Conservation (phyloP, 2,797 vertebrate genomes). For the Neopelma chrysocephalum region DNA sequence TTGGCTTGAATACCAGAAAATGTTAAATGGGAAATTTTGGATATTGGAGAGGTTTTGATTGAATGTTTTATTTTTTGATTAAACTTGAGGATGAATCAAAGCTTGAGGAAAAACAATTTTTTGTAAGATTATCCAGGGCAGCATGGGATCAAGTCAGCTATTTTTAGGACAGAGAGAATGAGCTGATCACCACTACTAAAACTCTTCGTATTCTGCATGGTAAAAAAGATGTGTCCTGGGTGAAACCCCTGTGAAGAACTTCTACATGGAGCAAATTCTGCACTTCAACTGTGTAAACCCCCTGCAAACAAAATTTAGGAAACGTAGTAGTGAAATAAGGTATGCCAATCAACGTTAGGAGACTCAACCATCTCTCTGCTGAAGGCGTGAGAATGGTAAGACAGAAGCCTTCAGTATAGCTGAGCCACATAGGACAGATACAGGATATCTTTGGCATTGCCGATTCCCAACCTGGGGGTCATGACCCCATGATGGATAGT, state of each 20-base stretch:
- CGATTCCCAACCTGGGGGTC: constrained; percentile 24
- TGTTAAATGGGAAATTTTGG: background rate
- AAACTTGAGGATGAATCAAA: background rate
- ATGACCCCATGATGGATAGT: background rate
- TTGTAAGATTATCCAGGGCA: background rate
- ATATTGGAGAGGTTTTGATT: background rate
- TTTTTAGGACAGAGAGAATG: background rate
- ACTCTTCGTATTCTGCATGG: background rate
- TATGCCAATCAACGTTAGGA: background rate
- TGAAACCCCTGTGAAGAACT: background rate
- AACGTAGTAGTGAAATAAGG: background rate
- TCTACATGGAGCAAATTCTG: background rate
- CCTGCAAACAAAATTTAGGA: background rate
- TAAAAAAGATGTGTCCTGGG: background rate
- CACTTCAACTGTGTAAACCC: background rate
- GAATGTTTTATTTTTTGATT: background rate
- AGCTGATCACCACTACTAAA: background rate
- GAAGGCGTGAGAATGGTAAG: constrained; percentile 38
- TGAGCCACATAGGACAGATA: constrained; percentile 28
- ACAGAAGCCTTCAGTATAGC: constrained; percentile 25
- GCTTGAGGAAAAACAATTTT: background rate
- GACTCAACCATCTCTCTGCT: background rate
- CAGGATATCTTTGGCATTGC: constrained; percentile 36
- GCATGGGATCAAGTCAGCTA: background rate
- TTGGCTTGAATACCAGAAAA: background rate